Evolutionary conservation across 2,888 invertebrate species (phyloP).

Genomic region (Tenthredo mesomela): DNA sequence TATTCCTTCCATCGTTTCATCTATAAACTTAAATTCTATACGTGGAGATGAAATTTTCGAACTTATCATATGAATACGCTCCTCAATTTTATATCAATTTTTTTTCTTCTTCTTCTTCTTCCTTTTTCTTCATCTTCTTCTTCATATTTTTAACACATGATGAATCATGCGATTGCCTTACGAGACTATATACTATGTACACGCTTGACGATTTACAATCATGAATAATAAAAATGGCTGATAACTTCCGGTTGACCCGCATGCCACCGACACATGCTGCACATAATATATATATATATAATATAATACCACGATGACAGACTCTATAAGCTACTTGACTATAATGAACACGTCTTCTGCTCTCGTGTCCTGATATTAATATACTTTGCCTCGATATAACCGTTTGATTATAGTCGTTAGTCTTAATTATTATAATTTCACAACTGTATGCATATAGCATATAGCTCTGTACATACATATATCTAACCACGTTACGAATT

Average conservation of each 20-base stretch:
- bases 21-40: background rate
- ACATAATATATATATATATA: background rate
- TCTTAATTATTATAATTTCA: background rate
- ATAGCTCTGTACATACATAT: too few species aligned
- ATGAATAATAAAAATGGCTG: constrained; percentile 5
- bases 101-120: background rate
- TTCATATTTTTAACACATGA: background rate
- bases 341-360: background rate
- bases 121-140: background rate
- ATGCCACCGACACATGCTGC: constrained; percentile 30
- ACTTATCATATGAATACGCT: background rate
- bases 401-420: background rate
- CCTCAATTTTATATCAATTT: background rate
- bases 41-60: background rate
- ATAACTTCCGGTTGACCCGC: constrained; percentile 47
- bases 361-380: background rate
- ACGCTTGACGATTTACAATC: background rate
- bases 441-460: background rate
- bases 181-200: background rate
- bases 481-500: background rate
- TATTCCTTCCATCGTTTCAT: background rate
- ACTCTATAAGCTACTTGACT: background rate
- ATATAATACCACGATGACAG: background rate
- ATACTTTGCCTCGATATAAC: background rate
- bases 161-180: background rate